Evolutionary conservation across 1,140 invertebrate genomes (phyloP), one percentile per base, ranked within the genome.

Genomic region (Zelostemma sp.): DNA sequence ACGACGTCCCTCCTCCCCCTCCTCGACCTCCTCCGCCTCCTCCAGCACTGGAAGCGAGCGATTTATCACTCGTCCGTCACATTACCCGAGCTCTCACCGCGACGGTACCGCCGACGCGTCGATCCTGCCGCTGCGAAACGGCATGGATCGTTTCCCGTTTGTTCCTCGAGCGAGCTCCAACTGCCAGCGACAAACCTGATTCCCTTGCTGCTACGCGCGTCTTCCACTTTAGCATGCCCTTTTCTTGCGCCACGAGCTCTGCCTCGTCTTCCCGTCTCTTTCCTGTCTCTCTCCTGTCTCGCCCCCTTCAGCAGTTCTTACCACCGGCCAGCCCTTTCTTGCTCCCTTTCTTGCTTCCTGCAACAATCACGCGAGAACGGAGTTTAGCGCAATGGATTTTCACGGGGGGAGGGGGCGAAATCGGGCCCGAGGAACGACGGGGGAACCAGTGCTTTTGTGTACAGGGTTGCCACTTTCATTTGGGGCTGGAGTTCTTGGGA

Each of bases 191-290:
- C 46, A 60, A 75, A 69, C 60, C 66, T 62, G 69, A 73, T 59
- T 70, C 47, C 47, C 47, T 14, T 53, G 18, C n/a, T n/a, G n/a
- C n/a, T 49, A 47, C 25, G 18, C 12, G 21, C 25, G 61, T 66
- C 55, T 72, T 74, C 57, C 58, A n/a, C n/a, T n/a, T 76, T 73
- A 68, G 67, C 76, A 80, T 79, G 35, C 76, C 76, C 62, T 57
- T 60, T 51, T 4, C 25, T 61, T 18, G 31, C 15, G 19, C 15
- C 25, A 25, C 35, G n/a, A n/a, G 6, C 47, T 9, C 11, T 43
- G 17, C 19, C 15, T 55, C 45, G 41, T 38, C 21, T 40, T 61
- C 19, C 47, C 33, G 6, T 17, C 54, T 19, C 40, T n/a, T n/a
- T n/a, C n/a, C 9, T 62, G n/a, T 61, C 46, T 56, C 55, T 43